phyloP scores from a whole-genome alignment of 1,140 invertebrate species.

The Protaetia brevitarsis region DNA sequence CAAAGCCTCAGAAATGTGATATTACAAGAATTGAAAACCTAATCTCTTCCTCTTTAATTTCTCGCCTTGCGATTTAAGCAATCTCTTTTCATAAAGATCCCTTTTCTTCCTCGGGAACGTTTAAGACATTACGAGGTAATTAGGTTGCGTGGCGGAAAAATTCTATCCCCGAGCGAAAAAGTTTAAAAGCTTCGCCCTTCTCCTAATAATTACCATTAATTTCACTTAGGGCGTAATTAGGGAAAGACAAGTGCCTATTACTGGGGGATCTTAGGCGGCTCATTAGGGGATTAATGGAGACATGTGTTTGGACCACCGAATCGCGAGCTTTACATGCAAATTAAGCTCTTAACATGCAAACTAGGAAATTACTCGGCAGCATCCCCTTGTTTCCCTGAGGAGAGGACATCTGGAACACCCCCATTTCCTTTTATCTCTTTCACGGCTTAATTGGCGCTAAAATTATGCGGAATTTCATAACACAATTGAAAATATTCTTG shows the following conservation, averaged over 20 bases:
- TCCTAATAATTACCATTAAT: conserved; percentile 22
- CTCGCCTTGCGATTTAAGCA: not conserved
- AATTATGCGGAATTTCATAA: too few species aligned
- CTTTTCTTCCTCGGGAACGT: not conserved
- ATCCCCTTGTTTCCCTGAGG: too few species aligned
- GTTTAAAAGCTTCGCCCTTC: conserved; percentile 9
- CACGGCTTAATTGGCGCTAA: too few species aligned
- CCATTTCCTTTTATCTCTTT: too few species aligned
- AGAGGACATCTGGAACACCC: too few species aligned
- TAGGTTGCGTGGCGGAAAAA: not conserved
- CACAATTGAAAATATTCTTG: too few species aligned
- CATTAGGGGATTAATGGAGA: conserved; percentile 42
- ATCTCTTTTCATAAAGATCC: not conserved
- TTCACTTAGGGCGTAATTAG: conserved; percentile 21
- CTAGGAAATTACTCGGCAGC: conserved; percentile 40
- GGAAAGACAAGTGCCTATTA: conserved; percentile 17
- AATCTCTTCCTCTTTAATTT: not conserved
- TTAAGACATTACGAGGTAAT: conserved; percentile 2
- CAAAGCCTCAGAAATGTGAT: not conserved
- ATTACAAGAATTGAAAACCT: too few species aligned
- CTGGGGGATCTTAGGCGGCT: conserved; percentile 27
- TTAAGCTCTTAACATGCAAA: conserved; percentile 44
- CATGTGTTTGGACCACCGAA: conserved; percentile 40
- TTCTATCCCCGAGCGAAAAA: not conserved
- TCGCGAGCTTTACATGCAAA: conserved; percentile 41